Evolutionary conservation across 2,113 vertebrate species (phyloP).

Genomic region (Myotis brandtii): DNA sequence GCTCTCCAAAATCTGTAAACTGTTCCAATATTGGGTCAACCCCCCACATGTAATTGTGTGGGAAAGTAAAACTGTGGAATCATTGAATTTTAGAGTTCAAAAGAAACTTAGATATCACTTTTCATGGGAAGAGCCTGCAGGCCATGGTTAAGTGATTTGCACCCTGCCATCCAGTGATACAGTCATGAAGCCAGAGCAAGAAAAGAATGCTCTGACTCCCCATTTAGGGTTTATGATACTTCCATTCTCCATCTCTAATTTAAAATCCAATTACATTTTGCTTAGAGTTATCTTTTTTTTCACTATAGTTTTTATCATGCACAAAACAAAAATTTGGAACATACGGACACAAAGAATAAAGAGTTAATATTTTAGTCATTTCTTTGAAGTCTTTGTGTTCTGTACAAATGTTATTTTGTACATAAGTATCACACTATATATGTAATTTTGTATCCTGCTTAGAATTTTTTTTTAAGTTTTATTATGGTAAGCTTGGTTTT

Average conservation of each 20-base stretch:
- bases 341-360: background rate
- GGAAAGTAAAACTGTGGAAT: background rate
- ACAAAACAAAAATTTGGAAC: constrained; percentile 52
- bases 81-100: background rate
- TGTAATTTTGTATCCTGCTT: constrained; percentile 37
- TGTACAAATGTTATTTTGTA: constrained; percentile 30
- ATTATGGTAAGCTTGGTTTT: constrained; percentile 49
- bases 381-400: constrained; percentile 16
- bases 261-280: background rate
- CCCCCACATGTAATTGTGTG: background rate
- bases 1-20: background rate
- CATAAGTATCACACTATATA: background rate
- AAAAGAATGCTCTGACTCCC: background rate
- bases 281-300: background rate
- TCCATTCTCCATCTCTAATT: background rate
- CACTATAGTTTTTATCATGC: background rate
- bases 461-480: background rate
- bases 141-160: background rate
- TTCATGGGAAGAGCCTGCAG: background rate
- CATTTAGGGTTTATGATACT: background rate
- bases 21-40: background rate
- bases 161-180: background rate
- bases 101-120: background rate
- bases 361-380: constrained; percentile 42
- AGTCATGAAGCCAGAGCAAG: background rate